phyloP scores from a whole-genome alignment of 2,113 vertebrate species.

The Cinclus mexicanus region DNA sequence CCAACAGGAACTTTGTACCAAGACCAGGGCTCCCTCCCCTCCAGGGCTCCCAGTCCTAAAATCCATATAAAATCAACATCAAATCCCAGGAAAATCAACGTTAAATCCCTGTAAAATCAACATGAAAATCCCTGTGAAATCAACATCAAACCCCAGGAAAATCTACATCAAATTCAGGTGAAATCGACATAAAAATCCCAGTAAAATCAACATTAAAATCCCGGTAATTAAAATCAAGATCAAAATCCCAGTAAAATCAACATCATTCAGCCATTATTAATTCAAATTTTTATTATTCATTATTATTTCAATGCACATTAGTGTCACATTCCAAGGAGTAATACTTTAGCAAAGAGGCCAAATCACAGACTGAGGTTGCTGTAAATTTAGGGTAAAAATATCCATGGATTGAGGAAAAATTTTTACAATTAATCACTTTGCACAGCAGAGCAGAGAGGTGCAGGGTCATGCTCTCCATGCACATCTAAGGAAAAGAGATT shows the following conservation, averaged over 20 bases:
- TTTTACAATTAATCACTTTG: not conserved
- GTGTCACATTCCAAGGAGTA: not conserved
- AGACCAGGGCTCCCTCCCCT: not conserved
- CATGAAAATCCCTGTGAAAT: fast-evolving
- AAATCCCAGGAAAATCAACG: fast-evolving
- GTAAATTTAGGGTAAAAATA: not conserved
- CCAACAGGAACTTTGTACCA: not conserved
- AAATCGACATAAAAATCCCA: not conserved
- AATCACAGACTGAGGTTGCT: not conserved
- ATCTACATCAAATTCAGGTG: not conserved
- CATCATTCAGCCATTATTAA: not conserved
- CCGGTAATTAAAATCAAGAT: not conserved
- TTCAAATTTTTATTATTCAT: not conserved
- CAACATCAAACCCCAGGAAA: fast-evolving
- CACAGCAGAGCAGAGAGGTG: not conserved
- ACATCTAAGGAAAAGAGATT: not conserved
- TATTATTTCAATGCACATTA: not conserved
- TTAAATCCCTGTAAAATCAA: not conserved
- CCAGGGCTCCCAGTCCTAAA: not conserved
- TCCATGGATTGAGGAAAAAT: not conserved
- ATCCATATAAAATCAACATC: fast-evolving
- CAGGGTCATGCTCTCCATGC: not conserved
- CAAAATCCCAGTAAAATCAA: not conserved
- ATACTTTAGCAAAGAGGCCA: not conserved
- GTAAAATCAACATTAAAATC: not conserved